Base-by-base conservation (phyloP, 2,113 vertebrate genomes). In the Tetrax tetrax region DNA sequence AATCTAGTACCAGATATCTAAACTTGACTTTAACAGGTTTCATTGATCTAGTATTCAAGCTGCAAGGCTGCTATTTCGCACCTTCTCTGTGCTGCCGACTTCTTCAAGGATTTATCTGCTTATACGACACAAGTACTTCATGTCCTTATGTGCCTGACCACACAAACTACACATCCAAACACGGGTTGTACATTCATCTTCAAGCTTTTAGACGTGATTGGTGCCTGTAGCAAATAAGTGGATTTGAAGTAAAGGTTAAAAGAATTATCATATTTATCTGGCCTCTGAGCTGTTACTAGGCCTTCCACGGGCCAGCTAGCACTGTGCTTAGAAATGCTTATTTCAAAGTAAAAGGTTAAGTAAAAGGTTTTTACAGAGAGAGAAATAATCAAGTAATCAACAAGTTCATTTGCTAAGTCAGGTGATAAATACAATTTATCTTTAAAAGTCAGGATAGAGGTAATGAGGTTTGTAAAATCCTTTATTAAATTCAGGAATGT, bases 211-310 rank as follows among this genome's bases (percentile, higher is more conserved):
- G 35, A 59, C 3, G 1, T 31, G 66, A 68, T 31, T 53, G 61
- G 33, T 72, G 33, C 70, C 66, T 63, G 56, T 63, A 83, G 54
- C 23, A 90, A 93, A 37, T 69, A 89, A 89, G 78, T 76, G 43
- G 57, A 60, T 89, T 68, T 83, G 59, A 90, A 87, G 70, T 31
- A 78, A 92, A 93, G 60, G 65, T 81, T 94, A 96, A 94, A 83
- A 64, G 21, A 81, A 81, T 95, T 89, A 84, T 23, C 51, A 28
- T 71, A 78, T 83, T 89, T 90, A 71, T 92, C 64, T 94, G 45
- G 27, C 48, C 51, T 65, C 22, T 33, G 41, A 88, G 54, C n/a
- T 76, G 24, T 66, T 91, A 66, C 59, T 23, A 64, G 65, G 65
- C 47, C 53, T 94, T 89, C 24, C 43, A 66, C 43, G 92, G 48